Evolutionary conservation across 1,140 invertebrate genomes (phyloP).

Genomic region (Probaryconus sp.): DNA sequence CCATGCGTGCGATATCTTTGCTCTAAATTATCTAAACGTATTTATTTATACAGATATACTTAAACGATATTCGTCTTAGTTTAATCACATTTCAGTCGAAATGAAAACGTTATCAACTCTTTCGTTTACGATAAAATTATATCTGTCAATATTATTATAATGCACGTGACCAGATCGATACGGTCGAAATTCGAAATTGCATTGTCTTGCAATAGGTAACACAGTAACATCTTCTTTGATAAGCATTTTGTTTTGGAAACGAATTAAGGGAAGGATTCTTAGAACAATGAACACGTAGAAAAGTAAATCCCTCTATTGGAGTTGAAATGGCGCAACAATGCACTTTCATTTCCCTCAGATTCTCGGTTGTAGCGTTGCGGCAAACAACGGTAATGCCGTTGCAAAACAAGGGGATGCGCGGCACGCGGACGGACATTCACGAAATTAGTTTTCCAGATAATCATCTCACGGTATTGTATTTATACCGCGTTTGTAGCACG

Average conservation of each 20-base stretch:
- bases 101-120: too few species aligned
- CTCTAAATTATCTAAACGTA: slow-evolving; percentile 29
- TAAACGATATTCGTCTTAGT: too few species aligned
- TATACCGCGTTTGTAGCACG: slow-evolving; percentile 59
- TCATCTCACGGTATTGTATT: slow-evolving; percentile 78
- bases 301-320: slow-evolving; percentile 15
- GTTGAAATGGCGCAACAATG: slow-evolving; percentile 56
- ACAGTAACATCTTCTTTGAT: too few species aligned
- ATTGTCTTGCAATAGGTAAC: not conserved
- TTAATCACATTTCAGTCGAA: too few species aligned
- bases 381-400: slow-evolving; percentile 31
- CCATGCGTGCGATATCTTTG: slow-evolving; percentile 63
- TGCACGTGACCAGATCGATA: too few species aligned
- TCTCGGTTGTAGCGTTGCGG: slow-evolving; percentile 30
- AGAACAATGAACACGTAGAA: slow-evolving; percentile 19
- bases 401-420: slow-evolving; percentile 56
- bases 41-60: slow-evolving; percentile 29
- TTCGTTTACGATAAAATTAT: too few species aligned
- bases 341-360: slow-evolving; percentile 62
- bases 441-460: slow-evolving; percentile 80
- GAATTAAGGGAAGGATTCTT: slow-evolving; percentile 3
- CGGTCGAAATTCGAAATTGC: too few species aligned
- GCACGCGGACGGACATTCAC: slow-evolving; percentile 69
- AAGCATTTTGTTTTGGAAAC: not conserved
- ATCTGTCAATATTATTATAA: too few species aligned